phyloP scores from a whole-genome alignment of 2,797 vertebrate genomes.

The Darevskia mixta region DNA sequence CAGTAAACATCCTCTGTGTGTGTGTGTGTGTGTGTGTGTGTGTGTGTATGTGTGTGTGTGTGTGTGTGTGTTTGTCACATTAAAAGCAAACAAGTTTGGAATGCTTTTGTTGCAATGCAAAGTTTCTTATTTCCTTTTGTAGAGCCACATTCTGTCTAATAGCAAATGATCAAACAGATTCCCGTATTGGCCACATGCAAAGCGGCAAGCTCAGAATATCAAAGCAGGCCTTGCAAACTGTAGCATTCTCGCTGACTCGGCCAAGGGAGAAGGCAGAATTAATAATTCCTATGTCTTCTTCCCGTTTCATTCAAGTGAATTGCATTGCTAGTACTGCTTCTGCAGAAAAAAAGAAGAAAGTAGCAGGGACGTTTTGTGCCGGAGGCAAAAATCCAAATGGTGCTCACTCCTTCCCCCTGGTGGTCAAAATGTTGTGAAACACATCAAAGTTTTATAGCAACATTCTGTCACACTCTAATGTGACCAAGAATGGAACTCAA shows the following conservation, averaged over 20 bases:
- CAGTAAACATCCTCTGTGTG: conserved; percentile 27
- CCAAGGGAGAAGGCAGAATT: conserved; percentile 15
- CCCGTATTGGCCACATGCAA: background rate
- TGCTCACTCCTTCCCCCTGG: background rate
- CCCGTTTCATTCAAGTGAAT: background rate
- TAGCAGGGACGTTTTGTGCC: background rate
- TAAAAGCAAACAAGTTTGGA: conserved; percentile 14
- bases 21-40: background rate
- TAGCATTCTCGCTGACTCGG: background rate
- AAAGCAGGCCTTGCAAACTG: background rate
- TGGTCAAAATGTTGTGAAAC: background rate
- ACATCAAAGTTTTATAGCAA: no score
- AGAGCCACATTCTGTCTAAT: background rate
- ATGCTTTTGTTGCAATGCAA: conserved; percentile 6
- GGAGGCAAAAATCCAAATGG: background rate
- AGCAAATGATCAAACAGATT: conserved; percentile 5
- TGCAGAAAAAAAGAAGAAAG: background rate
- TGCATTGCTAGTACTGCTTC: background rate
- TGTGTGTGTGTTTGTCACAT: background rate
- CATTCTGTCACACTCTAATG: background rate
- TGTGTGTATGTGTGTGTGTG: background rate
- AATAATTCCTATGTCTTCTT: background rate
- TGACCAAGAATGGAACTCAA: background rate
- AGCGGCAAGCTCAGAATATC: conserved; percentile 3
- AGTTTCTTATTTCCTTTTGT: conserved; percentile 30